These are phyloP conservation scores for Epinotia brunnichana DNA, from an alignment of 2,888 invertebrate genomes.

Conservation along the genomic window DNA sequence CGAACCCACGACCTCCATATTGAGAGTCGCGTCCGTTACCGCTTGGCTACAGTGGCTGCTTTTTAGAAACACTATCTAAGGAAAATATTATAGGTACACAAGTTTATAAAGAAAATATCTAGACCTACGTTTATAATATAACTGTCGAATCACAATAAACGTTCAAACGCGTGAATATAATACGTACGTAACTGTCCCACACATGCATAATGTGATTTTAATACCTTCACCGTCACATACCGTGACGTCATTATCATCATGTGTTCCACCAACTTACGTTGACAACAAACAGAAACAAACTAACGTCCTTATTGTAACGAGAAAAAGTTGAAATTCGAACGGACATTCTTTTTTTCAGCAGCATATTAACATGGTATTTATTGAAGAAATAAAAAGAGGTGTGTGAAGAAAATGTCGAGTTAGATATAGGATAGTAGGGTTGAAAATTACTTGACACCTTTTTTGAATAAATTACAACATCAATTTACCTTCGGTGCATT, in stretches of 20 bases:
- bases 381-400: slow-evolving; percentile 31
- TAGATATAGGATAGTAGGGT: slow-evolving; percentile 10
- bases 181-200: slow-evolving; percentile 67
- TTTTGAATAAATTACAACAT: slow-evolving; percentile 32
- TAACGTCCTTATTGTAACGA: slow-evolving; percentile 40
- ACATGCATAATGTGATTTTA: slow-evolving; percentile 80
- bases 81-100: background rate
- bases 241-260: slow-evolving; percentile 79
- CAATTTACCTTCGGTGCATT: background rate
- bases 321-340: slow-evolving; percentile 50
- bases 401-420: slow-evolving; percentile 21
- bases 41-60: no score
- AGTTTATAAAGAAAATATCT: background rate
- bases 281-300: slow-evolving; percentile 11
- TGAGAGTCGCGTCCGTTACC: no score
- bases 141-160: slow-evolving; percentile 60
- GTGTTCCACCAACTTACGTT: slow-evolving; percentile 40
- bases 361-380: slow-evolving; percentile 7
- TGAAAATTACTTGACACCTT: slow-evolving; percentile 21
- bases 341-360: background rate
- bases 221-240: slow-evolving; percentile 68
- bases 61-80: no score
- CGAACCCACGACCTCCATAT: no score
- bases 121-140: slow-evolving; percentile 6
- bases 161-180: slow-evolving; percentile 70